Evolutionary conservation across 2,888 invertebrate genomes (phyloP).

Genomic region (Hipparchia sbordonii): DNA sequence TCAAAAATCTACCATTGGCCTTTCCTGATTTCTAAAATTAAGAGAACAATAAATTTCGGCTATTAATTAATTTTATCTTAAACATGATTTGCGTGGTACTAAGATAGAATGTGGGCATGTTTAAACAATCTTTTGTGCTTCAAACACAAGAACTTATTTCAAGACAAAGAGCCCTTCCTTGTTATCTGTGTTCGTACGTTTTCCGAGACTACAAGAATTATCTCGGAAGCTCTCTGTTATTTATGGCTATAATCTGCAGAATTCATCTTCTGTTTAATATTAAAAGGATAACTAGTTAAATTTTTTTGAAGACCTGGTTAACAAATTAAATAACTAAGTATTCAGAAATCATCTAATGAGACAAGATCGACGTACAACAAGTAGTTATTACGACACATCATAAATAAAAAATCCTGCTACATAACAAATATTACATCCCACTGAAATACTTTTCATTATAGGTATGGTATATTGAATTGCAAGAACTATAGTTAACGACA

Average conservation of each 20-base stretch:
- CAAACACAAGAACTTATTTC: slow-evolving; percentile 21
- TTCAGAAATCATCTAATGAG: too few relatives aligned
- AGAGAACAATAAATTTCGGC: neutral
- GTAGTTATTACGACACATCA: too few relatives aligned
- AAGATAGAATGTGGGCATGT: slow-evolving; percentile 21
- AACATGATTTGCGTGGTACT: slow-evolving; percentile 7
- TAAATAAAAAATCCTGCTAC: too few relatives aligned
- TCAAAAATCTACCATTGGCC: too few relatives aligned
- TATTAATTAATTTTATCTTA: slow-evolving; percentile 15
- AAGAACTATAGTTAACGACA: too few relatives aligned
- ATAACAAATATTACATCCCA: too few relatives aligned
- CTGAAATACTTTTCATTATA: too few relatives aligned
- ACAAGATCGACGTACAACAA: too few relatives aligned
- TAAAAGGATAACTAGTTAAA: neutral
- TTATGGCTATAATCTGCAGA: slow-evolving; percentile 19
- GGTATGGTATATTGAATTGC: too few relatives aligned
- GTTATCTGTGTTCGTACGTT: slow-evolving; percentile 20
- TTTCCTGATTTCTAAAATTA: neutral
- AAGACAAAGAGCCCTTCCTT: slow-evolving; percentile 24
- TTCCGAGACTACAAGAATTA: slow-evolving; percentile 22
- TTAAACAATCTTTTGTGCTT: slow-evolving; percentile 27
- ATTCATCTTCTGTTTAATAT: slow-evolving; percentile 15
- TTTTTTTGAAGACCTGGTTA: neutral
- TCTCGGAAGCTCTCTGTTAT: slow-evolving; percentile 21
- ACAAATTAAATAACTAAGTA: neutral